Conservation (phyloP, 2,113 vertebrate genomes). For the Lanius ludovicianus region DNA sequence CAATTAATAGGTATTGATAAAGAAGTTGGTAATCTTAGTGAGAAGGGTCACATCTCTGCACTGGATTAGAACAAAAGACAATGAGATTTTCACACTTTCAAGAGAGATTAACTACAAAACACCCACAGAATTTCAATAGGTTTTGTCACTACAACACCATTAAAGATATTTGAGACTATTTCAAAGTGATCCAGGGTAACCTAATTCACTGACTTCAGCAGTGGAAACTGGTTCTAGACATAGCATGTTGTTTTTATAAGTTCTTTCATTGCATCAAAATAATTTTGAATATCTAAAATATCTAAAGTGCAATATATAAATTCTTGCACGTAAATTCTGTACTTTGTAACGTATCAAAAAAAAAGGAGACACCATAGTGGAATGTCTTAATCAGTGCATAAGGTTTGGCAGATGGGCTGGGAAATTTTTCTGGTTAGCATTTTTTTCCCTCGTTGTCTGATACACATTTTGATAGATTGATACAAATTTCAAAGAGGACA, state of each 20-base stretch:
- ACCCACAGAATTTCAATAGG: not conserved
- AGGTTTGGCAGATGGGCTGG: not conserved
- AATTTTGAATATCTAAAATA: not conserved
- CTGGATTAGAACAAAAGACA: not conserved
- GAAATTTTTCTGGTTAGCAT: not conserved
- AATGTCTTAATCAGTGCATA: not conserved
- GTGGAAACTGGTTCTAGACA: not conserved
- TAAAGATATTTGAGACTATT: not conserved
- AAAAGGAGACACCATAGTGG: not conserved
- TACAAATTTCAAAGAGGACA: not conserved
- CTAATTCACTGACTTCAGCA: not conserved
- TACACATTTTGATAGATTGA: not conserved
- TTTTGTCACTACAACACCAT: not conserved
- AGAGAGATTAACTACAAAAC: not conserved
- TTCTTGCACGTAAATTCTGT: not conserved
- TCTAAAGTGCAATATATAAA: not conserved
- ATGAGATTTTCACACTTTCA: not conserved
- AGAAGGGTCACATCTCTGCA: not conserved
- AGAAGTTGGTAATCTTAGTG: not conserved
- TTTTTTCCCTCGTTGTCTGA: not conserved
- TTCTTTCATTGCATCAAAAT: not conserved
- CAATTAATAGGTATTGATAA: not conserved
- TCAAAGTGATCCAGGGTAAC: not conserved
- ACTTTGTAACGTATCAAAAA: not conserved
- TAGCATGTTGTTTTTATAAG: not conserved